These are phyloP conservation scores for Oreochromis mossambicus DNA, from an alignment of 2,797 vertebrate species.

Conservation along the genomic window DNA sequence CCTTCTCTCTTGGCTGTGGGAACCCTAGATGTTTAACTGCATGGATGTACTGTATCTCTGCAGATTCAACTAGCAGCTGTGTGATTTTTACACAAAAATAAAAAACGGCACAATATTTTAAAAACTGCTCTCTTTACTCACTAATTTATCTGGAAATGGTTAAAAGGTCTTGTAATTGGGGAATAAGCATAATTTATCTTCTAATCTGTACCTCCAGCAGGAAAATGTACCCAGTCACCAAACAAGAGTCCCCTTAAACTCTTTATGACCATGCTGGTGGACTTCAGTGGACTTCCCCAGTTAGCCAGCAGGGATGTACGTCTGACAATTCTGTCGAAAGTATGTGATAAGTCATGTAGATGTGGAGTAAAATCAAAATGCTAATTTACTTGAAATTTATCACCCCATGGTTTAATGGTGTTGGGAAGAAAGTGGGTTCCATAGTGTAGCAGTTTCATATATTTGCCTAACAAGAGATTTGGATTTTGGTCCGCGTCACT, in stretches of 20 bases:
- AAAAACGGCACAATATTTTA: constrained; percentile 96
- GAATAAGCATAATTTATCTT: neutral
- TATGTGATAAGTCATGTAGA: neutral
- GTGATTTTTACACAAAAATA: constrained; percentile 97
- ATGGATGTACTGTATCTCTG: constrained; percentile 93
- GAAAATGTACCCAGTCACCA: neutral
- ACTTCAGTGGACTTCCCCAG: neutral
- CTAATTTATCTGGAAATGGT: neutral
- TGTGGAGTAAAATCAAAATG: neutral
- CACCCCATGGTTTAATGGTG: neutral
- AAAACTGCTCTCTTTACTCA: constrained; percentile 45
- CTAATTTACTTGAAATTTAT: neutral
- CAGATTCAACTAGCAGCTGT: constrained; percentile 94
- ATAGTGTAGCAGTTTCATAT: neutral
- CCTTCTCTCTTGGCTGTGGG: constrained; percentile 91
- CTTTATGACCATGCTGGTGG: neutral
- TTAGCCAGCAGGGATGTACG: neutral
- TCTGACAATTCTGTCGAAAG: neutral
- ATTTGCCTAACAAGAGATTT: neutral
- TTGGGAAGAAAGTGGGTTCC: neutral
- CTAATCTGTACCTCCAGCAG: neutral
- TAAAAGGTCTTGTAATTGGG: neutral
- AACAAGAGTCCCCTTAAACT: neutral
- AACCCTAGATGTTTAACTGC: constrained; percentile 93
- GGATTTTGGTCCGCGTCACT: neutral